phyloP scores from a whole-genome alignment of 2,888 invertebrate genomes.

The Ormyrus nitidulus region DNA sequence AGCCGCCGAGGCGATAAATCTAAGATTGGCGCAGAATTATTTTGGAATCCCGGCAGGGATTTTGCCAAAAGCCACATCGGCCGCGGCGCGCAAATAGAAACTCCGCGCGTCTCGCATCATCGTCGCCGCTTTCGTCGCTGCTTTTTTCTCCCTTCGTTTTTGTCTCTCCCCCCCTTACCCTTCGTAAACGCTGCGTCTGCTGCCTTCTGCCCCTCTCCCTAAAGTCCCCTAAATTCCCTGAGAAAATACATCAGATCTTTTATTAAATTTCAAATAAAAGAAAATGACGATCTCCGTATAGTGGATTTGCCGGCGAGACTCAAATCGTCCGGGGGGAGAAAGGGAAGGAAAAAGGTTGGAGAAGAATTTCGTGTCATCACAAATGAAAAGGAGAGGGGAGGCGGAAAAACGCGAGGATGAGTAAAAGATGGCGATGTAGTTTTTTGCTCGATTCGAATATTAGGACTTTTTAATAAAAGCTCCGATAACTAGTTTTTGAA shows the following conservation, averaged over 20 bases:
- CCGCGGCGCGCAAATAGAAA: background rate
- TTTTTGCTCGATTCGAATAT: background rate
- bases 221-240: constrained; percentile 1
- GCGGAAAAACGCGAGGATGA: background rate
- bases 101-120: background rate
- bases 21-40: constrained; percentile 45
- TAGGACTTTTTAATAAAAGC: background rate
- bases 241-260: constrained; percentile 42
- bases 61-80: constrained; percentile 19
- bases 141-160: background rate
- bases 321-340: background rate
- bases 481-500: background rate
- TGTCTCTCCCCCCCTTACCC: background rate
- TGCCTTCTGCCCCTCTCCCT: background rate
- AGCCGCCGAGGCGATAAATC: constrained; percentile 34
- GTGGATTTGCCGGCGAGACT: background rate
- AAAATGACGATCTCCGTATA: constrained; percentile 17
- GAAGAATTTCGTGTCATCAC: constrained; percentile 14
- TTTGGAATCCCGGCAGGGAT: constrained; percentile 23
- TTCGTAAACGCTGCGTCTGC: constrained; percentile 19
- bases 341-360: background rate
- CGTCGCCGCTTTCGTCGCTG: background rate
- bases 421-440: constrained; percentile 2
- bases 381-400: constrained; percentile 3
- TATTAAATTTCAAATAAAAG: constrained; percentile 53